Base-by-base conservation (phyloP, 1,140 invertebrate species). In the Danaus melanippus region DNA sequence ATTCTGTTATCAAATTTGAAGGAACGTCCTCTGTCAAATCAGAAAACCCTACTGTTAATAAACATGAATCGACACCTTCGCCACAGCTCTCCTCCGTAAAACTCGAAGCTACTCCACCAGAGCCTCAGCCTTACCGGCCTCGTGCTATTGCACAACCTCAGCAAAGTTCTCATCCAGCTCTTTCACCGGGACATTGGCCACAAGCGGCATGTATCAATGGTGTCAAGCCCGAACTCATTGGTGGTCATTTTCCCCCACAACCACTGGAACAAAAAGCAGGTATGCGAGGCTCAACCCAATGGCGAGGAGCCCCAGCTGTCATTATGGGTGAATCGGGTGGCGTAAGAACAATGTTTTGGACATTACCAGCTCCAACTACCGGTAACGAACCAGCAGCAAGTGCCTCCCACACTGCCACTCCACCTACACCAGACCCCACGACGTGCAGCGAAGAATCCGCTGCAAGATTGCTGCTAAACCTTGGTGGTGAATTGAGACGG, bases 281-380 rank as follows among this genome's bases (percentile, higher is more conserved):
- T 58, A 83, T 88, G 44, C 87, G 91, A 62, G 88, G 90, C 57
- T 89, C 71, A 10, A 88, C 90, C 45, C 88, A 90, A 68, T 78
- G 89, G 71, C 81, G 93, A 64, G 91, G 93, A 58, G 92, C 94
- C n/a, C 94, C 95, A 7, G 94, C 93, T 9, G 94, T 95, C 55
- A 94, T 95, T 56, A 96, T 96, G 94, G 94, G 95, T 21, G 95
- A 96, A 78, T 94, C 94, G 5, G 95, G 95, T 41, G 95, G 95
- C 10, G 95, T 96, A 0, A 88, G 95, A 49, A 96, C 95, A 42
- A 96, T 96, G 95, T 93, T 96, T 57, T 97, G 95, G 95, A 93
- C 93, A 21, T 89, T 92, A 64, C 91, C 92, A 9, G 84, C 90
- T 0, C 81, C 91, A 41, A 87, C 89, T 2, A 79, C 89, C 10